Base-by-base conservation (phyloP, 2,888 invertebrate genomes). In the Aleiodes leptofemur region DNA sequence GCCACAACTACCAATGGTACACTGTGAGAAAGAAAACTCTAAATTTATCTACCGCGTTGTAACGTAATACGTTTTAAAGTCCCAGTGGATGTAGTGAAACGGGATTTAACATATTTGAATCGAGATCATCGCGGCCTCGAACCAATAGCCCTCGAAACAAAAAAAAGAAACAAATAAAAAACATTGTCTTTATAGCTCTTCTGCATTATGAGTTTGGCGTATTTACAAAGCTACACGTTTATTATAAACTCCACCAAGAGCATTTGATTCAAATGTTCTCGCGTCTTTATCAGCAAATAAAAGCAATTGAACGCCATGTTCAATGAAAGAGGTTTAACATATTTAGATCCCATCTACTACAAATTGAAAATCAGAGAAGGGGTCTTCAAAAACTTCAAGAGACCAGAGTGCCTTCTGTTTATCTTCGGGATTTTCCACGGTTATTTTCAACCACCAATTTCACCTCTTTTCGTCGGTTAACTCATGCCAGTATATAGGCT, bases 41-140 rank as follows among this genome's bases (percentile, higher is more conserved):
- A 88, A 88, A 88, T 88, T 88, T 88, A 88, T 87, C 87, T 86
- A 68, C 68, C 8, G 16, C 53, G 86, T 86, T 84, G 88, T 87
- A 88, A 88, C 87, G 88, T 87, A 87, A 88, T 87, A 86, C 87
- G 82, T 72, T 76, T 72, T 59, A 59, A 74, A 64, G 61, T 14
- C 53, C 43, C 70, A 70, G 57, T 56, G 69, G 51, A 34, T 48
- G 29, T 53, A 29, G 48, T 61, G 59, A 66, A 68, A 43, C 69
- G 74, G 50, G 72, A 72, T 75, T 76, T 72, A 77, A 70, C 73
- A 69, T 31, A 50, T 73, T 23, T 53, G 71, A 78, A 80, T 78
- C 77, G 80, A 79, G 79, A 80, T 77, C 80, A 78, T 69, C 50
- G 55, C 74, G 76, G 73, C 75, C 78, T 72, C 78, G 76, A 76